Evolutionary conservation across 2,888 invertebrate genomes (phyloP), one percentile per base, ranked within the genome.

Genomic region (Agriopis marginaria): DNA sequence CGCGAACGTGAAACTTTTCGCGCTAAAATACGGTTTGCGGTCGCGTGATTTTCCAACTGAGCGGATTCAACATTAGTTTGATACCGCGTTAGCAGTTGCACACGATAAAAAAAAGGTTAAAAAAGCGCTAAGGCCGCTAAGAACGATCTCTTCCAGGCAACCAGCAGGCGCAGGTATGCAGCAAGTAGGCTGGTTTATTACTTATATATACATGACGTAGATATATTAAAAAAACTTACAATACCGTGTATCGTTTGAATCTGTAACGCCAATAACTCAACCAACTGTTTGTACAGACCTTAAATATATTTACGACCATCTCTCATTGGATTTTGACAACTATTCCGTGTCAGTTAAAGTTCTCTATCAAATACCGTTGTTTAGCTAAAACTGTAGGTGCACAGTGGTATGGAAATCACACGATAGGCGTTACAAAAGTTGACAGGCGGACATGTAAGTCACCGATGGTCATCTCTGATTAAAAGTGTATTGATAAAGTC

Each of bases 391-490:
- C 8, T 11, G 47, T 12, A 53, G 3, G 23, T 42, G n/a, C 44
- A 59, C 23, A 54, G 23, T 60, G 51, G 61, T 60, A 50, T 45
- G 58, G 9, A 55, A 42, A 63, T 54, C 53, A 58, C 50, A 59
- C 42, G 62, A 71, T 55, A 65, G 62, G 71, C 67, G 71, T 68
- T 23, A 71, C 59, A 71, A 63, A 53, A 59, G 66, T 63, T 71
- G 72, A 73, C 73, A 70, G 71, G 39, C 66, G n/a, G 69, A 72
- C 71, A 59, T 70, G 64, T 71, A 64, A 70, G 71, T 58, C 62
- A 65, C 67, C 64, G 71, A 71, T 71, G 67, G 64, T 71, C 71
- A 71, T 64, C 58, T 58, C 51, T 8, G 71, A 71, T 71, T 67
- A 61, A 3, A 47, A 39, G 11, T 49, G 60, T 50, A 61, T 55